These are phyloP conservation scores for Heliothis peltigera DNA, from an alignment of 2,888 invertebrate genomes.

Conservation along the genomic window DNA sequence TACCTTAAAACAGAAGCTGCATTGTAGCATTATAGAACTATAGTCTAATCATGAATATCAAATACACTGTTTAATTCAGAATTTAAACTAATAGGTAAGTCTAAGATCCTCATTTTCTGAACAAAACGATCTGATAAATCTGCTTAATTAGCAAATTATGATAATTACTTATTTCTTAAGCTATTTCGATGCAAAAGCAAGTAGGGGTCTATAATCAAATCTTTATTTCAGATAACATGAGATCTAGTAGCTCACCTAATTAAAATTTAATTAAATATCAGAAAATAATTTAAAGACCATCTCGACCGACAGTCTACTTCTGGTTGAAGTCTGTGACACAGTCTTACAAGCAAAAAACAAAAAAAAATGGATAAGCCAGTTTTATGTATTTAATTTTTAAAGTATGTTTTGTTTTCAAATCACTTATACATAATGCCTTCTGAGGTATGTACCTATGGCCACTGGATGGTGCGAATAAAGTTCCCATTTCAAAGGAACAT, in stretches of 20 bases:
- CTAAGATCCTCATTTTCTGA: background rate
- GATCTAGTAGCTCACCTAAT: constrained; percentile 7
- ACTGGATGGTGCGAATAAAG: constrained; percentile 10
- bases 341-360: background rate
- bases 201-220: constrained; percentile 56
- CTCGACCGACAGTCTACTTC: background rate
- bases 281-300: constrained; percentile 1
- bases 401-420: constrained; percentile 12
- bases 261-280: constrained; percentile 8
- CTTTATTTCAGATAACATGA: constrained; percentile 56
- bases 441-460: constrained; percentile 49
- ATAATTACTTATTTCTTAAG: background rate
- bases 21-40: constrained; percentile 18
- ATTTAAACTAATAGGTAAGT: constrained; percentile 39
- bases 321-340: constrained; percentile 5
- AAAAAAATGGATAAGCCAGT: background rate
- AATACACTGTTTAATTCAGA: background rate
- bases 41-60: constrained; percentile 1
- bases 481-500: constrained; percentile 35
- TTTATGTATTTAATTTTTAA: constrained; percentile 19
- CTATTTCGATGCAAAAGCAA: constrained; percentile 14
- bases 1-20: constrained; percentile 2
- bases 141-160: constrained; percentile 20
- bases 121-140: constrained; percentile 1
- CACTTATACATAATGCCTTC: constrained; percentile 1